These are phyloP conservation scores for Hippocampus zosterae DNA, from an alignment of 2,113 vertebrate species.

Conservation along the genomic window DNA sequence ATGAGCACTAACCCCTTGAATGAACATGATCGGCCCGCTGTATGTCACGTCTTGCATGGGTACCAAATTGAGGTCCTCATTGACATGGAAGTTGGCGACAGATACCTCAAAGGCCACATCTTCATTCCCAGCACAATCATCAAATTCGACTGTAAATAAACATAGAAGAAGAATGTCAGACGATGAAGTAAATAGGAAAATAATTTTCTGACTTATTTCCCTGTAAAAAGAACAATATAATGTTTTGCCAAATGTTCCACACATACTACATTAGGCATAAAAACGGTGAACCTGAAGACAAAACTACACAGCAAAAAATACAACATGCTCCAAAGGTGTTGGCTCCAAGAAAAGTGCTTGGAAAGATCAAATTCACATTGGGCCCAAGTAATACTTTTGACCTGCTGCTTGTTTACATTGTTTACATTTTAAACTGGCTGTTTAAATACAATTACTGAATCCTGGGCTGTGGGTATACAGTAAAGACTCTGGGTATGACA, in stretches of 20 bases:
- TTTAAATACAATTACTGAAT: not conserved
- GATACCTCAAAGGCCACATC: constrained; percentile 83
- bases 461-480: not conserved
- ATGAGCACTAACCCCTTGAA: constrained; percentile 75
- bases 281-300: constrained; percentile 25
- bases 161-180: constrained; percentile 12
- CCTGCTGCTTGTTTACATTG: not conserved
- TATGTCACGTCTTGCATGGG: constrained; percentile 71
- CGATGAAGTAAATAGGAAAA: not conserved
- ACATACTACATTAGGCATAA: constrained; percentile 1
- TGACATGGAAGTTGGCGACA: constrained; percentile 82
- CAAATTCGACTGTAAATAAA: constrained; percentile 82
- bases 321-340: not conserved
- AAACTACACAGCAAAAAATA: constrained; percentile 27
- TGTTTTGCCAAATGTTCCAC: constrained; percentile 14
- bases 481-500: not conserved
- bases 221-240: not conserved
- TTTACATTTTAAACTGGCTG: not conserved
- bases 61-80: constrained; percentile 74
- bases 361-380: constrained; percentile 4
- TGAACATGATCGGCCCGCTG: constrained; percentile 72
- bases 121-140: constrained; percentile 87
- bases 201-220: not conserved
- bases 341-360: not conserved
- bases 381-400: constrained; percentile 31